Evolutionary conservation across 2,797 vertebrate genomes (phyloP).

Genomic region (Gallinago stenura): DNA sequence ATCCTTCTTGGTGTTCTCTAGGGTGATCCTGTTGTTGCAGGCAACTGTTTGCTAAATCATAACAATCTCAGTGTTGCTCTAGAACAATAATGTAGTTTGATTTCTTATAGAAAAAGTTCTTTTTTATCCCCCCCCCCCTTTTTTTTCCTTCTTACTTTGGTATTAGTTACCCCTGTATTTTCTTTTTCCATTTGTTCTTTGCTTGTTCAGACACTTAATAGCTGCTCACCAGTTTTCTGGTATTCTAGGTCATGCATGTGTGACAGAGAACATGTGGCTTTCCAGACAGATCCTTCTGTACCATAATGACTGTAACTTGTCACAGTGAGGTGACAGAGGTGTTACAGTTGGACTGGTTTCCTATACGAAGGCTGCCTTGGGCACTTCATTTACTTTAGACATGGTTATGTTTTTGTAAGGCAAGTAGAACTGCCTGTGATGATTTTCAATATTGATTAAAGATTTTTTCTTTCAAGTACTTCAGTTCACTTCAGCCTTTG

Average conservation of each 20-base stretch:
- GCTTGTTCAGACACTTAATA: neutral
- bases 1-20: neutral
- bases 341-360: neutral
- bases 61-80: neutral
- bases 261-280: neutral
- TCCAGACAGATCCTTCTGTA: neutral
- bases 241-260: rapidly evolving
- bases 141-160: neutral
- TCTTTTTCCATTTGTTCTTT: neutral
- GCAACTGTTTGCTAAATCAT: neutral
- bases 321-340: neutral
- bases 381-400: neutral
- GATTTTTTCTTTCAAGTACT: neutral
- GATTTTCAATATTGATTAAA: neutral
- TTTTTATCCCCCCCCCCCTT: too few relatives aligned
- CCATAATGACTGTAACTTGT: neutral
- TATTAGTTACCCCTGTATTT: neutral
- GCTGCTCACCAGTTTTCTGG: neutral
- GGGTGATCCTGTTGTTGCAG: neutral
- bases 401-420: neutral
- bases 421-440: neutral
- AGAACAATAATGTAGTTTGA: neutral
- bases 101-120: neutral
- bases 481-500: neutral
- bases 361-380: neutral